Evolutionary conservation across 2,113 vertebrate genomes (phyloP), one percentile per base, ranked within the genome.

Genomic region (Cricetomys ansorgei): DNA sequence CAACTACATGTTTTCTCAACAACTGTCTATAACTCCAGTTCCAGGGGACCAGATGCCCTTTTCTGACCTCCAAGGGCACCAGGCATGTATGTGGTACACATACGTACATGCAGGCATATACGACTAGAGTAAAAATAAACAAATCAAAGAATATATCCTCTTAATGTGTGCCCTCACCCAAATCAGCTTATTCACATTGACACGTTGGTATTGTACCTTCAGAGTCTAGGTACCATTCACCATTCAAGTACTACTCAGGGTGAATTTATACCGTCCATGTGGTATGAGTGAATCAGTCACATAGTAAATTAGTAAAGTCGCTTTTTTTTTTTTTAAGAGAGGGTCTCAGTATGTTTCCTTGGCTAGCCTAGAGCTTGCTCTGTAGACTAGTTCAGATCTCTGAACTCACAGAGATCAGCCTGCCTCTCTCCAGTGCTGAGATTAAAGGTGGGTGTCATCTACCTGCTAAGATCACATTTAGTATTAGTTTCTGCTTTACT

Each of bases 241-340:
- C 62, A 79, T 79, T 89, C 62, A 86, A 37, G 91, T 84, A 43
- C 57, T 79, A 48, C 89, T 93, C 34, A 67, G 87, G 87, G 53
- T 93, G 64, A 94, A 89, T 91, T 73, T 95, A 45, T 77, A 37
- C 55, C 73, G 91, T 87, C 31, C 86, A 0, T 12, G 45, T 77
- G 67, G 27, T 86, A 50, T 59, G 53, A 93, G 29, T 73, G 19
- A 89, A 62, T 95, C 59, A 92, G 87, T 92, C 91, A 23, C 65
- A 37, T 88, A 57, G 67, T 70, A 94, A 95, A 93, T 84, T 93
- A 95, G 29, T 88, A 69, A 87, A 72, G 69, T 3, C 53, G 1
- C 21, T 67, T 67, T 10, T 34, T 50, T 55, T 17, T 37, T 19
- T 21, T 53, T 53, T 79, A 16, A 37, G 50, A 80, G 34, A 55